Evolutionary conservation across 2,888 invertebrate species (phyloP).

Genomic region (Agriopis marginaria): DNA sequence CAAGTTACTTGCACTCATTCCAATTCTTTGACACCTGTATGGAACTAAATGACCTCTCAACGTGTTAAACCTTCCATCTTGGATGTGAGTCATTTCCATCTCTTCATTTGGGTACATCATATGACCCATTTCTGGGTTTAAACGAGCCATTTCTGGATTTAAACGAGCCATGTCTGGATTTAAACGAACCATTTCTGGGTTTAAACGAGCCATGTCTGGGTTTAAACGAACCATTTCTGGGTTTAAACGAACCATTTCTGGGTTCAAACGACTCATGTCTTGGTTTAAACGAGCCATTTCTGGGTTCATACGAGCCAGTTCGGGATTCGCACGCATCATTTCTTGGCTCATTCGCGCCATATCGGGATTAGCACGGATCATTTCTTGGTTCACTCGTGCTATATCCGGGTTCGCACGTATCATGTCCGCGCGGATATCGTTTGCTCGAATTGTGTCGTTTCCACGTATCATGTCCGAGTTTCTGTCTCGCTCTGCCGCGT

Average conservation of each 20-base stretch:
- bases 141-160: conserved; percentile 53
- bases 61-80: conserved; percentile 70
- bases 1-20: conserved; percentile 73
- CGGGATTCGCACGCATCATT: conserved; percentile 48
- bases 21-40: conserved; percentile 73
- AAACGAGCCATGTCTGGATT: conserved; percentile 47
- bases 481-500: conserved; percentile 31
- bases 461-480: conserved; percentile 2
- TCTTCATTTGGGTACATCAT: conserved; percentile 58
- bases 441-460: conserved; percentile 24
- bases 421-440: conserved; percentile 5
- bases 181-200: conserved; percentile 54
- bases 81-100: conserved; percentile 53
- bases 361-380: conserved; percentile 35
- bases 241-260: conserved; percentile 55
- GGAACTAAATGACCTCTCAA: conserved; percentile 79
- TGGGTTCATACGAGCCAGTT: conserved; percentile 48
- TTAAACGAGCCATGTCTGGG: conserved; percentile 50
- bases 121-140: conserved; percentile 58
- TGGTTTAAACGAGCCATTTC: conserved; percentile 48
- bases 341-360: conserved; percentile 32
- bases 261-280: conserved; percentile 48
- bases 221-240: conserved; percentile 52
- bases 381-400: conserved; percentile 21
- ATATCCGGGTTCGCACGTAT: conserved; percentile 8